Base-by-base conservation (phyloP, 1,140 invertebrate genomes). In the Daktulosphaira vitifoliae region DNA sequence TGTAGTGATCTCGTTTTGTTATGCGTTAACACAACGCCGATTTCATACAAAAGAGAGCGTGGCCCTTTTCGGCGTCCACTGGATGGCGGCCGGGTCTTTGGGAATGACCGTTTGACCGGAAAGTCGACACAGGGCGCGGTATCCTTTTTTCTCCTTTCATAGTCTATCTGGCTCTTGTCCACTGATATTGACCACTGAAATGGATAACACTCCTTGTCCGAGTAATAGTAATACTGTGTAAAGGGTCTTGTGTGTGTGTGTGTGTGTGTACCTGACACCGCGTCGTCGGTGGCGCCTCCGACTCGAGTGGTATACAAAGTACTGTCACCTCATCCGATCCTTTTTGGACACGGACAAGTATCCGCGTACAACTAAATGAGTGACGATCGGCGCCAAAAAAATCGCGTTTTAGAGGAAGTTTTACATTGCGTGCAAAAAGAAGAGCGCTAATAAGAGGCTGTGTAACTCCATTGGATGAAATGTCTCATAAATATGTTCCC, bases 61-160 rank as follows among this genome's bases (percentile, higher is more conserved):
- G 29, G 25, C 23, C 54, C 23, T 59, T 59, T 62, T 38, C 56
- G 54, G 23, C 29, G 11, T 11, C 29, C 5, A 6, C 29, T 33
- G 48, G 20, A 22, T n/a, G 53, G 54, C 38, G 39, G 56, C 56
- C 39, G 39, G 25, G 29, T 39, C 44, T 62, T 62, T 23, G 56
- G 6, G 18, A 39, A 62, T 62, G 56, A 62, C 56, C 56, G 56
- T 62, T 62, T 62, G 56, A 62, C 56, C 56, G 56, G 56, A 62
- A 62, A 62, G 56, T 62, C 56, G 56, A 62, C 56, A 48, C 56
- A 25, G 22, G 53, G 53, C 38, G 39, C 56, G 56, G 56, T 15
- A 20, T 48, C 42, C 42, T 62, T 62, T 62, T 62, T 62, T 33
- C 56, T 62, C 53, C 44, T n/a, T n/a, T n/a, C n/a, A n/a, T n/a